These are phyloP conservation scores for Tokudaia tokunoshimensis DNA, from an alignment of 2,797 vertebrate species.

Conservation along the genomic window DNA sequence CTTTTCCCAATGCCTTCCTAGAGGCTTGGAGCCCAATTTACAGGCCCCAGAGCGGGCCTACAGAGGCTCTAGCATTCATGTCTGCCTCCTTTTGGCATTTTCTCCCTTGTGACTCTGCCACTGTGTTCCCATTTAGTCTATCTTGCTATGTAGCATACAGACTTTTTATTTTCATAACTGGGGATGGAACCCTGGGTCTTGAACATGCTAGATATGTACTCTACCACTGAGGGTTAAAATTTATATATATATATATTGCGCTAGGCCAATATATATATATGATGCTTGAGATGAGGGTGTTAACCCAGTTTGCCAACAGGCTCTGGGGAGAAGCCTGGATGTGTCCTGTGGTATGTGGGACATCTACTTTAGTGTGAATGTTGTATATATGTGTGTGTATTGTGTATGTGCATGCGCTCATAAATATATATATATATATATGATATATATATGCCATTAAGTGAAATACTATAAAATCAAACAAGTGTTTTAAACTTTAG, in stretches of 20 bases:
- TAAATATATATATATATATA: not conserved
- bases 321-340: conserved; percentile 17
- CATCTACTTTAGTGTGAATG: not conserved
- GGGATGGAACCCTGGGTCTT: not conserved
- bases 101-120: not conserved
- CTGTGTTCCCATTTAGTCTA: conserved; percentile 24
- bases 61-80: too few species aligned
- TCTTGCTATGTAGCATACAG: not conserved
- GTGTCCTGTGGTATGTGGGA: not conserved
- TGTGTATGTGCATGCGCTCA: too few species aligned
- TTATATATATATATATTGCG: too few species aligned
- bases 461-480: conserved; percentile 11
- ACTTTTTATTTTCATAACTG: not conserved
- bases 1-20: not conserved
- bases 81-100: not conserved
- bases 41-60: not conserved
- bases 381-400: not conserved
- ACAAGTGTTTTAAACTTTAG: conserved; percentile 12
- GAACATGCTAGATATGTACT: not conserved
- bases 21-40: not conserved
- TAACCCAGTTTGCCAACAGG: not conserved
- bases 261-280: too few species aligned
- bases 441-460: not conserved
- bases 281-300: not conserved
- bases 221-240: not conserved